Evolutionary conservation across 2,797 vertebrate species (phyloP).

Genomic region (Poeciliopsis turneri): DNA sequence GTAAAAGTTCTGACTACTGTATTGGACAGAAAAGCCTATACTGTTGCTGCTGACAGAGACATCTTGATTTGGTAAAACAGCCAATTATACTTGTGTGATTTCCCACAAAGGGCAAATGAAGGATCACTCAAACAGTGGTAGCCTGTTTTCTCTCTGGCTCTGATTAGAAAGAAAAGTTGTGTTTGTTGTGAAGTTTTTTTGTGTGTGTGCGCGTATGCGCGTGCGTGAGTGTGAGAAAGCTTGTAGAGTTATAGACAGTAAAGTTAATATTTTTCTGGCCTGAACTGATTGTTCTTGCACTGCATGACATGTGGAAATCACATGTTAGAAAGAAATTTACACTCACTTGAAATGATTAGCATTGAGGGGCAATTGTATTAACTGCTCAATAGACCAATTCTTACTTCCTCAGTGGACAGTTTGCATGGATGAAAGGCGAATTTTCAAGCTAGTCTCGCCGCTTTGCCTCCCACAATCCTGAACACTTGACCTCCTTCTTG

Average conservation of each 20-base stretch:
- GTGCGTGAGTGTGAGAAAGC: slow-evolving; percentile 2
- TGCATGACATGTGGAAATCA: slow-evolving; percentile 72
- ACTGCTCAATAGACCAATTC: slow-evolving; percentile 71
- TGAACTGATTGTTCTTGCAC: slow-evolving; percentile 41
- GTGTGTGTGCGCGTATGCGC: too few relatives aligned
- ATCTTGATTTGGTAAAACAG: slow-evolving; percentile 53
- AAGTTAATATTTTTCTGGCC: slow-evolving; percentile 34
- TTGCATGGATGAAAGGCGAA: slow-evolving; percentile 26
- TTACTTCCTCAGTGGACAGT: slow-evolving; percentile 51
- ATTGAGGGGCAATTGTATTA: slow-evolving; percentile 68
- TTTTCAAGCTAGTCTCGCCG: slow-evolving; percentile 41
- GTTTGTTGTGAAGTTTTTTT: slow-evolving; percentile 24
- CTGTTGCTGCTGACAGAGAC: slow-evolving; percentile 48
- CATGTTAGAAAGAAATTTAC: slow-evolving; percentile 71
- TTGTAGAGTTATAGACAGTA: slow-evolving; percentile 31
- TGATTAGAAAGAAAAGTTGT: slow-evolving; percentile 53
- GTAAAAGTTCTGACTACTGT: slow-evolving; percentile 59
- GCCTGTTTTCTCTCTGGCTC: slow-evolving; percentile 46
- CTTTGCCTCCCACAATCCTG: slow-evolving; percentile 35
- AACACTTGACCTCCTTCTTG: slow-evolving; percentile 66
- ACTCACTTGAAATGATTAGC: slow-evolving; percentile 63
- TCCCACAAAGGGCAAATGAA: slow-evolving; percentile 61
- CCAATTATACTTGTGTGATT: slow-evolving; percentile 48
- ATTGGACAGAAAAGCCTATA: slow-evolving; percentile 40
- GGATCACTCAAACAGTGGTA: slow-evolving; percentile 47